These are phyloP conservation scores for Chrysochloris asiatica DNA, from an alignment of 2,113 vertebrate genomes.

Conservation along the genomic window DNA sequence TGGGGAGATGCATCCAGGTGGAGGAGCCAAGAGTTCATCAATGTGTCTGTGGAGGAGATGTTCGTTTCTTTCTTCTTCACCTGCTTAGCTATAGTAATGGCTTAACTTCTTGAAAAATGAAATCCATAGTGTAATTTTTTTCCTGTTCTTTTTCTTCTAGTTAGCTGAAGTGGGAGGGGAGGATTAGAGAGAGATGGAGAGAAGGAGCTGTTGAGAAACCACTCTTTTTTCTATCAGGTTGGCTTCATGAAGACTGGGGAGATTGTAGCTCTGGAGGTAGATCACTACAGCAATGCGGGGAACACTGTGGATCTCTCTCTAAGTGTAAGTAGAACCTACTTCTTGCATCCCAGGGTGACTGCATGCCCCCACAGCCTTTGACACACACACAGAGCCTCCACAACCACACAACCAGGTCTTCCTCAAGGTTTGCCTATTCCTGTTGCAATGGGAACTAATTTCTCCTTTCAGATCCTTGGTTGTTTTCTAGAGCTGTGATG, in stretches of 20 bases:
- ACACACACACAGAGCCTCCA: neutral
- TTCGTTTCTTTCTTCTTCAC: neutral
- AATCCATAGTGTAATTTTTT: neutral
- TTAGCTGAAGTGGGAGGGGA: neutral
- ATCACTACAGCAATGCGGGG: conserved; percentile 91
- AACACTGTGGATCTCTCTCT: conserved; percentile 93
- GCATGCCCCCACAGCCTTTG: neutral
- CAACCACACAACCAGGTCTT: neutral
- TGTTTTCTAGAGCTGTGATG: neutral
- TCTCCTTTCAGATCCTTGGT: neutral
- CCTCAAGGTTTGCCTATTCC: neutral
- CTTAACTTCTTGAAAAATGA: neutral
- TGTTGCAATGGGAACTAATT: neutral
- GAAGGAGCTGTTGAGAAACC: neutral
- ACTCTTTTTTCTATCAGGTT: conserved; percentile 85
- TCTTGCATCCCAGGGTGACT: rapidly evolving
- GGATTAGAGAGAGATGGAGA: neutral
- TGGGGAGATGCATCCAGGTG: neutral
- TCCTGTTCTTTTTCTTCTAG: neutral
- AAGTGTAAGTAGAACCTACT: conserved; percentile 84
- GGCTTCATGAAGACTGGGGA: conserved; percentile 92
- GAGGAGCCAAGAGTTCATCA: rapidly evolving
- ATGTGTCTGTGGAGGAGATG: neutral
- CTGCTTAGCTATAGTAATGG: neutral
- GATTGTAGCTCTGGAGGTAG: conserved; percentile 91